A percentile compares a stretch with the other conserved stretches of the same genome.
These are phyloP conservation scores for Ciona savignyi DNA, from an alignment of 23 tunicate species.

Conservation along the genomic window DNA sequence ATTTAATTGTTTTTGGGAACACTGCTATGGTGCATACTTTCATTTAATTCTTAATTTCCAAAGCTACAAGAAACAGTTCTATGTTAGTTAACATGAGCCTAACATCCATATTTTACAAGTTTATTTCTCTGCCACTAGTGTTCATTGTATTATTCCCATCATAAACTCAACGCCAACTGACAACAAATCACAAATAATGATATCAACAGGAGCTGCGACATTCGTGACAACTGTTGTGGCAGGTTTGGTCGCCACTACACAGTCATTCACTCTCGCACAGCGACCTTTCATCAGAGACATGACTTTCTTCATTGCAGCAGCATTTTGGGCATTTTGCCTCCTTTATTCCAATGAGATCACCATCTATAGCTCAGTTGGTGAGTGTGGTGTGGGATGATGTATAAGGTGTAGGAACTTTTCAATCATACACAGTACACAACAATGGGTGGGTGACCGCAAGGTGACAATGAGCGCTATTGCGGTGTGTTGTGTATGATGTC, in stretches of 20 bases:
- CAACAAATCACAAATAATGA: too few relatives aligned
- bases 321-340: slow-evolving; percentile 65
- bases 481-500: neutral
- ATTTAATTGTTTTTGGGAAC: too few relatives aligned
- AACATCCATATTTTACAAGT: too few relatives aligned
- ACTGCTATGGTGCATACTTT: too few relatives aligned
- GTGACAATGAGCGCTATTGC: neutral
- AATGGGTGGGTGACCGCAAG: neutral
- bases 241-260: slow-evolving; percentile 57
- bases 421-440: neutral
- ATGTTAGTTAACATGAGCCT: too few relatives aligned
- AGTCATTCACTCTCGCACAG: slow-evolving; percentile 43
- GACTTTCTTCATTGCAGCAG: slow-evolving; percentile 59
- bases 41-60: too few relatives aligned
- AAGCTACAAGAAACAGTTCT: too few relatives aligned
- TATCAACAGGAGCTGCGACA: slow-evolving; percentile 67
- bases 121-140: too few relatives aligned
- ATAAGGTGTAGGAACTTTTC: too few relatives aligned
- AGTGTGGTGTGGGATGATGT: neutral
- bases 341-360: slow-evolving; percentile 65
- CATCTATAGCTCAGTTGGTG: slow-evolving; percentile 58
- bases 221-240: slow-evolving; percentile 75
- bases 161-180: too few relatives aligned
- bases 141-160: too few relatives aligned
- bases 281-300: slow-evolving; percentile 91